Conservation (phyloP, 2,113 vertebrate species). For the Lathamus discolor region DNA sequence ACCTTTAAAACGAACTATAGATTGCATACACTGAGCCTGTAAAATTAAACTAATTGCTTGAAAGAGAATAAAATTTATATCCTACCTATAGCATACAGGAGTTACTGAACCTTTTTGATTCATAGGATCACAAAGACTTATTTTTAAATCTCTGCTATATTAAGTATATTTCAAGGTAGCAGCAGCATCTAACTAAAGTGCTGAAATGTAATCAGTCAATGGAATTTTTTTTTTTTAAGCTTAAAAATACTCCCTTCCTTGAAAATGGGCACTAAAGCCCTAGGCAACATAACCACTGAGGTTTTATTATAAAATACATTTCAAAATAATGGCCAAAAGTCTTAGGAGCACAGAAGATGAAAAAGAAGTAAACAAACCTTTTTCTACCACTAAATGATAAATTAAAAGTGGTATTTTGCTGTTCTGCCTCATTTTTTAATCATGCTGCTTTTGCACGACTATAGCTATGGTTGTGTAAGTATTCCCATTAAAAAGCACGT, state of each 20-base stretch:
- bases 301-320: constrained; percentile 80
- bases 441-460: constrained; percentile 16
- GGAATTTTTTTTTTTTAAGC: constrained; percentile 40
- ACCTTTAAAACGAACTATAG: neutral
- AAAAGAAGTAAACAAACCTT: constrained; percentile 77
- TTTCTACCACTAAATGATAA: constrained; percentile 75
- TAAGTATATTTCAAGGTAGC: constrained; percentile 21
- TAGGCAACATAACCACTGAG: constrained; percentile 68
- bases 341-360: constrained; percentile 68
- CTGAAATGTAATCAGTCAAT: constrained; percentile 49
- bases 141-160: neutral
- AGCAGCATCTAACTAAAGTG: neutral
- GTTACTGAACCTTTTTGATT: neutral
- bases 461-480: constrained; percentile 33
- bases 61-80: neutral
- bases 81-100: accelerated
- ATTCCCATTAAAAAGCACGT: constrained; percentile 59
- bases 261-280: constrained; percentile 70
- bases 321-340: constrained; percentile 75
- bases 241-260: constrained; percentile 54
- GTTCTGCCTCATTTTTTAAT: constrained; percentile 75
- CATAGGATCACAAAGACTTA: neutral
- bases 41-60: constrained; percentile 5
- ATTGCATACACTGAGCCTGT: neutral
- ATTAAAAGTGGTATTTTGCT: constrained; percentile 73